These are phyloP conservation scores for Parasteatoda lunata DNA, from an alignment of 2,888 invertebrate species.

Conservation along the genomic window DNA sequence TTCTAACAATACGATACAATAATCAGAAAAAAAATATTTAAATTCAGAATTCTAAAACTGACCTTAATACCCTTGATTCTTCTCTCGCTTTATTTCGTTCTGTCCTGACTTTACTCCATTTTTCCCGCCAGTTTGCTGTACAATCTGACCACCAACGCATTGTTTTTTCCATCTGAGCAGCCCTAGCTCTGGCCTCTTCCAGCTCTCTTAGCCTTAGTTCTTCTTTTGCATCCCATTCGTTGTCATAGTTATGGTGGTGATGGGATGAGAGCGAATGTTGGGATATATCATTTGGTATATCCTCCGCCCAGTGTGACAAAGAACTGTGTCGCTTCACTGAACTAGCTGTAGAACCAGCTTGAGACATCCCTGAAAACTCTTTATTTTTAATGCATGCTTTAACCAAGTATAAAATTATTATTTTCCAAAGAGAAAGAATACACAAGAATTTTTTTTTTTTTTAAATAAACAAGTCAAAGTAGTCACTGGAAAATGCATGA, in stretches of 20 bases:
- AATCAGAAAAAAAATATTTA: background rate
- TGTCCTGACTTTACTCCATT: constrained; percentile 95
- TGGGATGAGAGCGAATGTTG: constrained; percentile 66
- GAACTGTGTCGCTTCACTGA: constrained; percentile 58
- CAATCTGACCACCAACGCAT: constrained; percentile 99
- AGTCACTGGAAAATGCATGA: no score
- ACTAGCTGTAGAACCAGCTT: constrained; percentile 60
- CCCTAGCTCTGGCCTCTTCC: constrained; percentile 93
- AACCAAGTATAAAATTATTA: no score
- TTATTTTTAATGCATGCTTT: no score
- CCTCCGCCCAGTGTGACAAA: constrained; percentile 52
- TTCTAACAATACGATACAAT: background rate
- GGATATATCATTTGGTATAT: constrained; percentile 51
- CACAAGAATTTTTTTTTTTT: no score
- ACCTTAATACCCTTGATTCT: constrained; percentile 84
- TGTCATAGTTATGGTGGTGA: constrained; percentile 64
- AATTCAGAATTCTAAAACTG: background rate
- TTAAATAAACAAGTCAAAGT: no score
- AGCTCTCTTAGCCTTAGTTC: constrained; percentile 79
- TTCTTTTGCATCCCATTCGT: constrained; percentile 67
- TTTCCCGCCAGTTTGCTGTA: constrained; percentile 95
- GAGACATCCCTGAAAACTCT: constrained; percentile 42
- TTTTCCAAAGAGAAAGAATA: no score
- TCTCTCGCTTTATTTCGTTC: constrained; percentile 95
- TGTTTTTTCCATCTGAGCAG: constrained; percentile 99